Conservation (phyloP, 2,888 invertebrate genomes). For the Carabus problematicus region DNA sequence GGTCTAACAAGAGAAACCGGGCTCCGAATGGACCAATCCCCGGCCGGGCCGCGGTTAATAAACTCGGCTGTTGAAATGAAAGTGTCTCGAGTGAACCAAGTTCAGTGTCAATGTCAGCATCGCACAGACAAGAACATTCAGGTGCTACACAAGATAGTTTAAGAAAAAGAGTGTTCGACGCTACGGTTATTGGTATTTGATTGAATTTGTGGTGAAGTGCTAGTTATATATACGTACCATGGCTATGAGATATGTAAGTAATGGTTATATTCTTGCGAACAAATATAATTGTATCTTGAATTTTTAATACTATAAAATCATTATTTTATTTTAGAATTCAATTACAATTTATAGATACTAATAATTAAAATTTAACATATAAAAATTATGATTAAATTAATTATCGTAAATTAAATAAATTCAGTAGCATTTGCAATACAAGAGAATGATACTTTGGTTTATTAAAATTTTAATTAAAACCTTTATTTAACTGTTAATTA, state of each 20-base stretch:
- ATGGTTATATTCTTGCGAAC: background rate
- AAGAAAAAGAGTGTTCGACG: background rate
- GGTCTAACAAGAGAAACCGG: background rate
- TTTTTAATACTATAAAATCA: too few relatives aligned
- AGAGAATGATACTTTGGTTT: too few relatives aligned
- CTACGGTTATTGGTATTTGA: background rate
- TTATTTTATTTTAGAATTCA: background rate
- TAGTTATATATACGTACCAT: constrained; percentile 8
- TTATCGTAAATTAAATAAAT: too few relatives aligned
- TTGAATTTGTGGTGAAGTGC: constrained; percentile 1
- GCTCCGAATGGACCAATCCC: background rate
- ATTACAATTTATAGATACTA: background rate
- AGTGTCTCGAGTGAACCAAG: constrained; percentile 51
- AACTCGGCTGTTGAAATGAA: constrained; percentile 54
- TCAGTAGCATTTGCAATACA: too few relatives aligned
- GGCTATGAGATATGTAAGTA: constrained; percentile 42
- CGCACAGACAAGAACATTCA: constrained; percentile 48
- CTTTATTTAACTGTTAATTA: too few relatives aligned
- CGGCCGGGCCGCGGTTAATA: background rate
- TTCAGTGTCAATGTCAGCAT: constrained; percentile 56
- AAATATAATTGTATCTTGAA: background rate
- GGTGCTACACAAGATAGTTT: too few relatives aligned
- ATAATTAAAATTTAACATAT: constrained; percentile 7
- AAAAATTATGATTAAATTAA: too few relatives aligned
- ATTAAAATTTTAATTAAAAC: too few relatives aligned